Evolutionary conservation across 1,140 invertebrate genomes (phyloP).

Genomic region (Zaprionus capensis): DNA sequence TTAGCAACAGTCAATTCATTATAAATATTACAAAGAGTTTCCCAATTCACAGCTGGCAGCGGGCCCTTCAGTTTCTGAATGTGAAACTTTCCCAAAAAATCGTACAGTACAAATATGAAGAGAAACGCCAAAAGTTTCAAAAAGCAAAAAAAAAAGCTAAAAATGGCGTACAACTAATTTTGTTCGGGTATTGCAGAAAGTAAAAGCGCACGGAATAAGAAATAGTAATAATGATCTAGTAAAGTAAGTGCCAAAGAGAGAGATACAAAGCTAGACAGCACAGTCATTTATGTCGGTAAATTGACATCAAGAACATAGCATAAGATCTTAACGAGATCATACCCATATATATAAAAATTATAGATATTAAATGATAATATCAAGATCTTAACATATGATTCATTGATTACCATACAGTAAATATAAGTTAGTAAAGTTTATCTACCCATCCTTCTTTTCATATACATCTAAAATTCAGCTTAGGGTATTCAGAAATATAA

Average conservation of each 20-base stretch:
- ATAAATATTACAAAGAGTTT: slow-evolving; percentile 1
- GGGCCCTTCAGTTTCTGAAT: slow-evolving; percentile 24
- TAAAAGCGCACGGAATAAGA: slow-evolving; percentile 37
- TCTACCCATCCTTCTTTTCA: neutral
- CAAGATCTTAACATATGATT: neutral
- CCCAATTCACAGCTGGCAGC: slow-evolving; percentile 28
- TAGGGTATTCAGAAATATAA: neutral
- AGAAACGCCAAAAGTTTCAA: slow-evolving; percentile 16
- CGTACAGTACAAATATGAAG: neutral
- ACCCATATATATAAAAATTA: too few relatives aligned
- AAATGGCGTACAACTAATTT: slow-evolving; percentile 24
- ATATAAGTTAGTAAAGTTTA: too few relatives aligned
- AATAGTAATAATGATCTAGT: slow-evolving; percentile 5
- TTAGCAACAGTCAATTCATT: slow-evolving; percentile 12
- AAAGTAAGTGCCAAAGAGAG: neutral
- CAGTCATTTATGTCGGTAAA: neutral
- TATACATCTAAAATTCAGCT: neutral
- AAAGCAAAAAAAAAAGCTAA: slow-evolving; percentile 18
- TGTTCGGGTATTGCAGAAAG: slow-evolving; percentile 41
- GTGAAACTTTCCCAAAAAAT: slow-evolving; percentile 35
- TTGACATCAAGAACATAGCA: neutral
- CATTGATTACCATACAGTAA: too few relatives aligned
- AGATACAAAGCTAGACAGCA: neutral
- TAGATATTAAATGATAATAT: too few relatives aligned
- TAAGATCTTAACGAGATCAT: too few relatives aligned